These are phyloP conservation scores for Aradophagus sp. DNA, from an alignment of 1,140 invertebrate genomes.

Conservation along the genomic window DNA sequence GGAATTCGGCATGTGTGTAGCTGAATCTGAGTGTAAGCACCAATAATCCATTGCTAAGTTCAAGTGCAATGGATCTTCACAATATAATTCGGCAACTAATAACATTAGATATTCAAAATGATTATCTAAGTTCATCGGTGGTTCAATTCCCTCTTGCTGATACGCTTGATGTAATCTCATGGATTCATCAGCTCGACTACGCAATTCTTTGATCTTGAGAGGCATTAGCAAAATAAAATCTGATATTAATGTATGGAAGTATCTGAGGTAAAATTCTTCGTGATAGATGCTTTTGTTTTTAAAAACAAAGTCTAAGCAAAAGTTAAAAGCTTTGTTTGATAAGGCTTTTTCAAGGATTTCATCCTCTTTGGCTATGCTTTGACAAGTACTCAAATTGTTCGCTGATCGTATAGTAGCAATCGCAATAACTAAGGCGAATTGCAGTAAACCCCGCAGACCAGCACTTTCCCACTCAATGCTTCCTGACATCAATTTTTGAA, in stretches of 20 bases:
- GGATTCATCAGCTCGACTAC: constrained; percentile 90
- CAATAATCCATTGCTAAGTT: constrained; percentile 88
- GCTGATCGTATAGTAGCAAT: constrained; percentile 84
- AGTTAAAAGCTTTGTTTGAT: constrained; percentile 87
- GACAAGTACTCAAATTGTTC: constrained; percentile 66
- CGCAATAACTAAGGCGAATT: constrained; percentile 87
- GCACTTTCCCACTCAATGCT: constrained; percentile 78
- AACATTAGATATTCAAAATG: constrained; percentile 90
- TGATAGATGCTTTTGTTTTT: constrained; percentile 81
- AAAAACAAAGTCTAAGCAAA: constrained; percentile 82
- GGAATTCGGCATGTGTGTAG: constrained; percentile 63
- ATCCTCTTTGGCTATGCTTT: constrained; percentile 69
- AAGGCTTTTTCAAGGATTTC: constrained; percentile 83
- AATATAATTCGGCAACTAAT: constrained; percentile 86
- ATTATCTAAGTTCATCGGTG: constrained; percentile 82
- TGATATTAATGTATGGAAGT: constrained; percentile 89
- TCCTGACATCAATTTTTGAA: constrained; percentile 77
- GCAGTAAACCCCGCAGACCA: constrained; percentile 83
- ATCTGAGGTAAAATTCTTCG: constrained; percentile 89
- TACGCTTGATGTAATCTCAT: constrained; percentile 88
- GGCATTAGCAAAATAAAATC: constrained; percentile 97
- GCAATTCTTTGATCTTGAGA: constrained; percentile 88
- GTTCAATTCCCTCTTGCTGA: constrained; percentile 86
- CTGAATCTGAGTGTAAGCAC: constrained; percentile 76
- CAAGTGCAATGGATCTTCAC: constrained; percentile 82